These are phyloP conservation scores for Crenuchus spilurus DNA, from an alignment of 2,797 vertebrate genomes.

Conservation along the genomic window DNA sequence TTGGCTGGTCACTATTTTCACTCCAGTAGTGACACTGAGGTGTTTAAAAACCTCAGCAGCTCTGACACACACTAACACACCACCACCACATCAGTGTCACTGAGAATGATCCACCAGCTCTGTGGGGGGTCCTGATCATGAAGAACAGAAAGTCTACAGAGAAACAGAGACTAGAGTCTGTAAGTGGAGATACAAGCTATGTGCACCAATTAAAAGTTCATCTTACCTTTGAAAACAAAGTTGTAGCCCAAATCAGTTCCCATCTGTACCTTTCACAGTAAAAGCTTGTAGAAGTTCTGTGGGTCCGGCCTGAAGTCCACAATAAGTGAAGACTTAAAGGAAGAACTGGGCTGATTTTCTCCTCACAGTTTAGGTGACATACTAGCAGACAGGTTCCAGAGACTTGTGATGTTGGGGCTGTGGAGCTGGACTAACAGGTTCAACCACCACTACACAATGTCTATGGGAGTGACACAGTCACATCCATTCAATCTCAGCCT, in stretches of 20 bases:
- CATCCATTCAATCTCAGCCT: constrained; percentile 8
- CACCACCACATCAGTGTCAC: too few relatives aligned
- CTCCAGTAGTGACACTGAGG: too few relatives aligned
- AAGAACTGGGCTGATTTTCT: constrained; percentile 43
- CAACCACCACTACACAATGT: constrained; percentile 60
- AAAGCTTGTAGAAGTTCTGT: constrained; percentile 19
- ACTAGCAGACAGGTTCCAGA: constrained; percentile 48
- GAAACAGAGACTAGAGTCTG: too few relatives aligned
- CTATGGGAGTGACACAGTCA: constrained; percentile 21
- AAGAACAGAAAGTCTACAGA: too few relatives aligned
- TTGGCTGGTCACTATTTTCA: too few relatives aligned
- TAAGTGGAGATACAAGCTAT: too few relatives aligned
- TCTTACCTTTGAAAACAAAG: constrained; percentile 85
- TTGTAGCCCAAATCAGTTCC: constrained; percentile 78
- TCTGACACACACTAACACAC: too few relatives aligned
- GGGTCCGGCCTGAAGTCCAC: background rate
- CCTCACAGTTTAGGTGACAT: constrained; percentile 42
- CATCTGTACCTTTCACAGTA: constrained; percentile 60
- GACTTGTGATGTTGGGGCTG: constrained; percentile 44
- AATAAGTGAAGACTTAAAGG: constrained; percentile 35
- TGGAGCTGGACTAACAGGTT: constrained; percentile 80
- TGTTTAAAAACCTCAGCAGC: too few relatives aligned
- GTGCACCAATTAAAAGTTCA: too few relatives aligned
- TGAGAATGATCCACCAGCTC: too few relatives aligned
- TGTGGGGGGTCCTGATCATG: too few relatives aligned